A percentile compares a stretch with the other conserved stretches of the same genome.
Conservation (phyloP, 1,140 invertebrate genomes). For the Sinonovacula constricta region DNA sequence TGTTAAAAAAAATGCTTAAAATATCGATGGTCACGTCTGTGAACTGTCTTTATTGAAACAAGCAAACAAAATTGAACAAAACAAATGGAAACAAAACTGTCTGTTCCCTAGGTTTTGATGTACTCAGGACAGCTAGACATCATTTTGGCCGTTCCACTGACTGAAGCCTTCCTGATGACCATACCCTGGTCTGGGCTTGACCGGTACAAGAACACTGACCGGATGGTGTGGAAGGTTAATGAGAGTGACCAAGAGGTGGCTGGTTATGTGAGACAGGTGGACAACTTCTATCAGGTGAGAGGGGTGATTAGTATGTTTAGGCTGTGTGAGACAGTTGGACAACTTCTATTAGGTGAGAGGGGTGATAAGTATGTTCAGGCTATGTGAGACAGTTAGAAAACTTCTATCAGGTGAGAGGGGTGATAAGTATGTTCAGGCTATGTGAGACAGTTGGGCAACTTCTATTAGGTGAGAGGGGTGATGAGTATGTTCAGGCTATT, state of each 20-base stretch:
- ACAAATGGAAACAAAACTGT: background rate
- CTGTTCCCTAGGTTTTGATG: slow-evolving; percentile 67
- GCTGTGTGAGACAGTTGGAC: background rate
- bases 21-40: background rate
- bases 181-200: slow-evolving; percentile 85
- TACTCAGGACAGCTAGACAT: slow-evolving; percentile 93
- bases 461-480: no score
- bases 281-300: slow-evolving; percentile 85
- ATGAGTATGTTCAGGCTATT: no score
- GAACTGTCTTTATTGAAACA: background rate
- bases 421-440: no score
- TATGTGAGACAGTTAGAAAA: background rate
- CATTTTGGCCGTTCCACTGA: slow-evolving; percentile 89
- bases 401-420: background rate
- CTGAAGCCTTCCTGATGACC: slow-evolving; percentile 84
- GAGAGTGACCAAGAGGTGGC: slow-evolving; percentile 83
- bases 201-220: slow-evolving; percentile 83
- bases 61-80: background rate
- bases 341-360: background rate
- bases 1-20: background rate
- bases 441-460: no score
- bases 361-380: background rate
- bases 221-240: slow-evolving; percentile 84
- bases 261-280: slow-evolving; percentile 87
- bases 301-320: background rate